These are phyloP conservation scores for Hemicordylus capensis DNA, from an alignment of 2,113 vertebrate genomes.

Conservation along the genomic window DNA sequence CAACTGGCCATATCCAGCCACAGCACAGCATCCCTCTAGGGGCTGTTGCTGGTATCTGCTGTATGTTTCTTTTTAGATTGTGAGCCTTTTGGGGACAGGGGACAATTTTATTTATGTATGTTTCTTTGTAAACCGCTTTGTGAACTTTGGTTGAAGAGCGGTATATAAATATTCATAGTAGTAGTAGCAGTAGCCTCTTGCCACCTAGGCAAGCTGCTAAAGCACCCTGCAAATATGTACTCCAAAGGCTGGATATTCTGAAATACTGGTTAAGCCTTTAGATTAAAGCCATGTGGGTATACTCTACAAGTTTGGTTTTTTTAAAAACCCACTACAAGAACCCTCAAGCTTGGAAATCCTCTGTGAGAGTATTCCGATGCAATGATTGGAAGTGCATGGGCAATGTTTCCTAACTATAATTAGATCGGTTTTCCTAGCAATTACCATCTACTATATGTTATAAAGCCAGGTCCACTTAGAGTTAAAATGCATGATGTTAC, in stretches of 20 bases:
- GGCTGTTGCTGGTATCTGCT: no score
- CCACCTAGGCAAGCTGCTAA: no score
- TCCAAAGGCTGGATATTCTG: not conserved
- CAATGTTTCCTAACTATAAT: not conserved
- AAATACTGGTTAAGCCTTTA: not conserved
- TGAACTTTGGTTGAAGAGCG: no score
- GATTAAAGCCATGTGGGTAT: not conserved
- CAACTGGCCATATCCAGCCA: no score
- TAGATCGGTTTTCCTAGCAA: constrained; percentile 1
- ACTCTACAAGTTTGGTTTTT: not conserved
- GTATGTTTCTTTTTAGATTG: no score
- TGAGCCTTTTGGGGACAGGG: no score
- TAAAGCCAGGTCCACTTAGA: not conserved
- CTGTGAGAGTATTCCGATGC: constrained; percentile 6
- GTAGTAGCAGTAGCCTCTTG: no score
- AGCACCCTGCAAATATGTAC: not conserved
- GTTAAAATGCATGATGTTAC: not conserved
- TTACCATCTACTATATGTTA: not conserved
- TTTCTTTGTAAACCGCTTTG: no score
- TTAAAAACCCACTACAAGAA: not conserved
- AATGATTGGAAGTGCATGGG: not conserved
- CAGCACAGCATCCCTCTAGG: no score
- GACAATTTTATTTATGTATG: no score
- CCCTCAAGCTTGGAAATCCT: not conserved
- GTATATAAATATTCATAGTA: no score